Percentiles rank a stretch among this genome's conserved stretches.
These are phyloP conservation scores for Neotoxoptera formosana DNA, from an alignment of 1,140 invertebrate species.

Conservation along the genomic window DNA sequence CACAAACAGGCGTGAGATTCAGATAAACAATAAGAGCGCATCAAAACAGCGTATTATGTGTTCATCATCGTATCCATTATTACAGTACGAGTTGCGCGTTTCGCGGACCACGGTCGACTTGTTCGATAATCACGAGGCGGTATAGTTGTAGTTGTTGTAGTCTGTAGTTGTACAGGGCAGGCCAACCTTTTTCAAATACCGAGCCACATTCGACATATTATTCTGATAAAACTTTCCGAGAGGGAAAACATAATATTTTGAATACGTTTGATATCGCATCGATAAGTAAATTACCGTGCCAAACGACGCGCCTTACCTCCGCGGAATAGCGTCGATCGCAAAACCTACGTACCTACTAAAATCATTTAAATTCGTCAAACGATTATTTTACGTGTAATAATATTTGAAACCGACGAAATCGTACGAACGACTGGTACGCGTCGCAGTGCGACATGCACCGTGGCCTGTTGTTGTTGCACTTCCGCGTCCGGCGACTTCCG, in stretches of 20 bases:
- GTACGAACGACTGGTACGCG: no score
- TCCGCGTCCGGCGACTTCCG: not conserved
- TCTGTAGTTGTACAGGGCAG: not conserved
- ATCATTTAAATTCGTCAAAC: no score
- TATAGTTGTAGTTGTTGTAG: not conserved
- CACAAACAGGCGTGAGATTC: constrained; percentile 7
- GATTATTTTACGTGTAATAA: no score
- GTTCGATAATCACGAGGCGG: not conserved
- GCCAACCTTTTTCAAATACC: no score
- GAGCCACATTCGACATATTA: no score
- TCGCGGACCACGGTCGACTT: not conserved
- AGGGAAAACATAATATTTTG: no score
- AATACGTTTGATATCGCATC: no score
- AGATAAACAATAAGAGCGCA: constrained; percentile 1
- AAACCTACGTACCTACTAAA: not conserved
- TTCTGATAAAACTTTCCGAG: no score
- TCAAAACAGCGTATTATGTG: not conserved
- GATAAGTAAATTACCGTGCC: no score
- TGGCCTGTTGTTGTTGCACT: not conserved
- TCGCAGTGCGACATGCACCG: not conserved
- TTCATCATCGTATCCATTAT: not conserved
- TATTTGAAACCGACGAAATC: not conserved
- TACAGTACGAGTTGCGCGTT: not conserved
- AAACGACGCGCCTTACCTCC: not conserved
- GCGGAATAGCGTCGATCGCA: no score